Base-by-base conservation (phyloP, 2,888 invertebrate genomes). In the Dichetophora obliterata region DNA sequence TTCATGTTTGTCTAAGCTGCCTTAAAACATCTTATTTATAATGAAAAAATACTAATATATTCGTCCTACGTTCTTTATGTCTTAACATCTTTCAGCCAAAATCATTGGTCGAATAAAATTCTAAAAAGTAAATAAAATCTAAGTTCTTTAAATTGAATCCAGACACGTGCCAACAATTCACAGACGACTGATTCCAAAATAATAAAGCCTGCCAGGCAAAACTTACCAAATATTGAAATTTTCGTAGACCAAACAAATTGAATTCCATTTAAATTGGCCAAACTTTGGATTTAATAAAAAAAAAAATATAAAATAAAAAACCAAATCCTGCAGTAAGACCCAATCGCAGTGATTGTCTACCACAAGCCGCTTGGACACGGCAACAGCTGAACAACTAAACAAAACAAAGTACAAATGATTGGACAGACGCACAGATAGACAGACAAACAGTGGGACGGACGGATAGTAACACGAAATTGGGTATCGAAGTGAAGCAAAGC, bases 41-140 rank as follows among this genome's bases (percentile, higher is more conserved):
- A 43, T 14, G 14, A 43, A 43, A 43, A 43, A 43, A 1, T 43
- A 2, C 43, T 11, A 11, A 43, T 14, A 43, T 11, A 43, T 43
- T 43, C 43, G 11, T 1, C 11, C 43, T 2, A 1, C 43, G 14
- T 5, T 9, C 8, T 8, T 6, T 8, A 8, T 37, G 37, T 37
- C 8, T 8, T 37, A 1, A 37, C 37, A 37, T 37, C 37, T 37
- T 37, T 37, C 5, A 43, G 14, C 11, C 43, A 43, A 43, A 43
- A 43, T 54, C 19, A 54, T 16, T 8, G n/a, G 76, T 69, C 59
- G 9, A 77, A 48, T 59, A 50, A 71, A 69, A 71, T 74, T 75
- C 74, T 76, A 54, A 59, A 54, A 14, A n/a, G n/a, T n/a, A 63
- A 63, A 31, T 34, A 31, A 24, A 27, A 63, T 27, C n/a, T 11